Evolutionary conservation across 2,888 invertebrate species (phyloP).

Genomic region (Caenorhabditis sp.): DNA sequence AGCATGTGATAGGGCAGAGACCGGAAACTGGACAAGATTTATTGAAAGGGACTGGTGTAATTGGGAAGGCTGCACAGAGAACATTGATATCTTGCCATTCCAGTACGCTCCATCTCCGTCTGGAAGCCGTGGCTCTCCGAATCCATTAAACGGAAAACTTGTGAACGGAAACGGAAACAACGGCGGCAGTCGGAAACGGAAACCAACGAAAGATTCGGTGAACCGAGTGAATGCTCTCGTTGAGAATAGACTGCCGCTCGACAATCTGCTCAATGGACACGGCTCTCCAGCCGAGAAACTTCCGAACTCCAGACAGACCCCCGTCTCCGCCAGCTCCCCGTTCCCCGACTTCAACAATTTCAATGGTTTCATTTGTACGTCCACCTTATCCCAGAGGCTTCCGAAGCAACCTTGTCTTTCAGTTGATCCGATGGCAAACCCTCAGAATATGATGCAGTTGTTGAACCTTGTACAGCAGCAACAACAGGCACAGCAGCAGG

Average conservation of each 20-base stretch:
- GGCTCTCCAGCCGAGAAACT: conserved; percentile 23
- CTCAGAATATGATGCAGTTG: conserved; percentile 55
- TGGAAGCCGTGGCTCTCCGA: conserved; percentile 58
- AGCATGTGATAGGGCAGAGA: too few species aligned
- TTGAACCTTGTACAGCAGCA: conserved; percentile 45
- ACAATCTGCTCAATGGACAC: conserved; percentile 3
- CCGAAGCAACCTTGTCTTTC: too few species aligned
- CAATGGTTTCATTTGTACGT: conserved; percentile 48
- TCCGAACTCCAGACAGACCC: conserved; percentile 14
- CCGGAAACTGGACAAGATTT: too few species aligned
- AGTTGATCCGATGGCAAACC: conserved; percentile 48
- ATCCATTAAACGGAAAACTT: conserved; percentile 30
- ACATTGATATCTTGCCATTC: too few species aligned
- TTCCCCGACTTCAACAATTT: conserved; percentile 50
- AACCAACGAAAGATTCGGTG: conserved; percentile 69
- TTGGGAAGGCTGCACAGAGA: too few species aligned
- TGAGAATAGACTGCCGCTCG: neutral
- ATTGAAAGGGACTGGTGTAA: too few species aligned
- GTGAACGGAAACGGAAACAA: conserved; percentile 48
- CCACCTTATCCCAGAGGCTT: too few species aligned
- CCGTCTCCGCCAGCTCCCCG: conserved; percentile 41
- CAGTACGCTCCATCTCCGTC: conserved; percentile 59
- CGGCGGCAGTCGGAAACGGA: conserved; percentile 71
- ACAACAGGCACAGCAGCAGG: conserved; percentile 37
- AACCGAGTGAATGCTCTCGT: conserved; percentile 36